Evolutionary conservation across 2,888 invertebrate species (phyloP).

Genomic region (Bedellia somnulentella): DNA sequence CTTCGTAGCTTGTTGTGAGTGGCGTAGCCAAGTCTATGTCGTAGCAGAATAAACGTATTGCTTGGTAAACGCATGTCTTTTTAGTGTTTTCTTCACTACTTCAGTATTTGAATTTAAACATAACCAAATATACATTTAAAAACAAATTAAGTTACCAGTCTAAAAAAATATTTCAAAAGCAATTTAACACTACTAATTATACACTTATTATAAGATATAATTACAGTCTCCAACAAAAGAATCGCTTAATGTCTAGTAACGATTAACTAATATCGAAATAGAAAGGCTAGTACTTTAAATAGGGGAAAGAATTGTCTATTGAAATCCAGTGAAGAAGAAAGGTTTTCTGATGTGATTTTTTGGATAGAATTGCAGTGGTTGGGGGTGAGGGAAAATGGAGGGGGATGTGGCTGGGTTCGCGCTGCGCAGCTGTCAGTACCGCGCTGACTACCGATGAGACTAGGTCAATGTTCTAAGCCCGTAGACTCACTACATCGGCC

Average conservation of each 20-base stretch:
- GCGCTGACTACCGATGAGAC: conserved; percentile 26
- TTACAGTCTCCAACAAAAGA: conserved; percentile 25
- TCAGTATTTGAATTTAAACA: no score
- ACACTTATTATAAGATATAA: no score
- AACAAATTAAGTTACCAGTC: no score
- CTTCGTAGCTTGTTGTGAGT: no score
- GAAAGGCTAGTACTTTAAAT: conserved; percentile 31
- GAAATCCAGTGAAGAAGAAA: conserved; percentile 44
- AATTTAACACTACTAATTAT: no score
- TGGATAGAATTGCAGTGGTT: conserved; percentile 37
- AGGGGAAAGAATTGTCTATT: conserved; percentile 31
- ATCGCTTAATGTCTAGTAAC: conserved; percentile 27
- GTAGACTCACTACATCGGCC: conserved; percentile 13
- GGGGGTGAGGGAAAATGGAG: no score
- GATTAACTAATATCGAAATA: conserved; percentile 32
- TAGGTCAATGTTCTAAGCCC: conserved; percentile 11
- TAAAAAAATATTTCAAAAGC: no score
- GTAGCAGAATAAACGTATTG: no score
- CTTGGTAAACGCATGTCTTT: no score
- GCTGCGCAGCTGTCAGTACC: conserved; percentile 50
- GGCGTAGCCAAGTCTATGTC: no score
- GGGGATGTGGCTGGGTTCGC: conserved; percentile 19
- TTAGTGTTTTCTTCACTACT: no score
- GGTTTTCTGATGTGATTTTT: conserved; percentile 44
- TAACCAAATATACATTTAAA: no score